Conservation (phyloP, 2,113 vertebrate species). For the Hydrolagus affinis region DNA sequence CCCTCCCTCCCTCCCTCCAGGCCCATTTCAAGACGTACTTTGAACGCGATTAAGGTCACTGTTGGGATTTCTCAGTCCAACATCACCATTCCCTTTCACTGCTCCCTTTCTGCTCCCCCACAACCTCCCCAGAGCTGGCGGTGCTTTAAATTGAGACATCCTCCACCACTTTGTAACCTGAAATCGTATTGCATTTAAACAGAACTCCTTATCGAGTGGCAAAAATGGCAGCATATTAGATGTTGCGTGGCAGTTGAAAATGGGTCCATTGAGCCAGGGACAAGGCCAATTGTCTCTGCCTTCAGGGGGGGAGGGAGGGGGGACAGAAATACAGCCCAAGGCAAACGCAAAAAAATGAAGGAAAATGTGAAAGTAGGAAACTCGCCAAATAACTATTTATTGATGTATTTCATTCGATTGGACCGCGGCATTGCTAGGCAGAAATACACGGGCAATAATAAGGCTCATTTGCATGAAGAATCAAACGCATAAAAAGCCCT, state of each 20-base stretch:
- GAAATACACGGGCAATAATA: neutral
- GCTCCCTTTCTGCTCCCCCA: too few relatives aligned
- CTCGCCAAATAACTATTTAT: neutral
- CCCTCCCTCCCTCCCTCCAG: too few relatives aligned
- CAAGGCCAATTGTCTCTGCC: neutral
- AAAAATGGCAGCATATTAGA: neutral
- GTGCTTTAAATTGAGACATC: too few relatives aligned
- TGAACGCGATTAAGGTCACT: too few relatives aligned
- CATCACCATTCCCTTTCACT: too few relatives aligned
- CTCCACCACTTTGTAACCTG: neutral
- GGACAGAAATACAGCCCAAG: neutral
- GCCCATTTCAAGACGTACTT: too few relatives aligned
- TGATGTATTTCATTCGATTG: neutral
- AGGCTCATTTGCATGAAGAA: neutral
- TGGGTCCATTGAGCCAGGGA: neutral
- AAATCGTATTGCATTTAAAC: neutral
- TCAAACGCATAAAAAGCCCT: neutral
- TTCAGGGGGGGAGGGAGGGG: too few relatives aligned
- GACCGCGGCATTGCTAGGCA: neutral
- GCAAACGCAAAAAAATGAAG: neutral
- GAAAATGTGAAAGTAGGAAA: neutral
- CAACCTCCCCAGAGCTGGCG: too few relatives aligned
- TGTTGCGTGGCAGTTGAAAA: neutral
- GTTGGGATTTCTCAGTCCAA: too few relatives aligned
- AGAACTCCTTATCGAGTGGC: neutral